phyloP scores from a whole-genome alignment of 2,797 vertebrate species.

The Tadarida brasiliensis region DNA sequence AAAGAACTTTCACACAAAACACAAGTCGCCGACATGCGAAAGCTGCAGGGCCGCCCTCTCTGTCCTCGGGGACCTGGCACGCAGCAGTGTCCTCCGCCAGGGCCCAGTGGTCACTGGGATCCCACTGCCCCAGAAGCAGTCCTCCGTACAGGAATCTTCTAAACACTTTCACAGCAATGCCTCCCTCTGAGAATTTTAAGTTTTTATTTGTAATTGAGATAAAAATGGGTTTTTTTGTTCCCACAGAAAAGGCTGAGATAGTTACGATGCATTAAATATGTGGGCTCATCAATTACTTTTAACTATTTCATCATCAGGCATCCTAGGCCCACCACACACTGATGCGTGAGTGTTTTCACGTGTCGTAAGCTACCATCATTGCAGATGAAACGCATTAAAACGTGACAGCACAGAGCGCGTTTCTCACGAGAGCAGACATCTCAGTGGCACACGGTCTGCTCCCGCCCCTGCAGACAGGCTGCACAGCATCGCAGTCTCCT shows the following conservation, averaged over 20 bases:
- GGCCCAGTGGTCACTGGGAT: neutral
- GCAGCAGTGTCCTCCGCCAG: neutral
- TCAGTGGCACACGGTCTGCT: neutral
- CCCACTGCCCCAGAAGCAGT: neutral
- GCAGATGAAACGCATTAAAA: neutral
- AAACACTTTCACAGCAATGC: neutral
- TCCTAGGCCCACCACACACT: neutral
- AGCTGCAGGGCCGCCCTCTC: rapidly evolving
- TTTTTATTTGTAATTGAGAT: neutral
- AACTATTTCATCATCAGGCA: neutral
- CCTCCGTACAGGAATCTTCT: neutral
- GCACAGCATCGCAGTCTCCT: neutral
- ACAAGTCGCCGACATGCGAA: rapidly evolving
- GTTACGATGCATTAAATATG: neutral
- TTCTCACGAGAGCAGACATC: neutral
- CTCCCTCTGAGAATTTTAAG: neutral
- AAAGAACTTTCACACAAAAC: too few species aligned
- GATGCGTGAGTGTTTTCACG: neutral
- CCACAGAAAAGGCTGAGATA: neutral
- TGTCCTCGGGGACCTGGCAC: rapidly evolving
- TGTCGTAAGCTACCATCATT: neutral
- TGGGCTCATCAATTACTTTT: neutral
- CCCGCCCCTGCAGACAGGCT: neutral
- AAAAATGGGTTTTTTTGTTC: neutral
- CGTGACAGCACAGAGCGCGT: neutral